A percentile compares a stretch with the other conserved stretches of the same genome.
Evolutionary conservation across 2,797 vertebrate species (phyloP).

Genomic region (Chelonia mydas): DNA sequence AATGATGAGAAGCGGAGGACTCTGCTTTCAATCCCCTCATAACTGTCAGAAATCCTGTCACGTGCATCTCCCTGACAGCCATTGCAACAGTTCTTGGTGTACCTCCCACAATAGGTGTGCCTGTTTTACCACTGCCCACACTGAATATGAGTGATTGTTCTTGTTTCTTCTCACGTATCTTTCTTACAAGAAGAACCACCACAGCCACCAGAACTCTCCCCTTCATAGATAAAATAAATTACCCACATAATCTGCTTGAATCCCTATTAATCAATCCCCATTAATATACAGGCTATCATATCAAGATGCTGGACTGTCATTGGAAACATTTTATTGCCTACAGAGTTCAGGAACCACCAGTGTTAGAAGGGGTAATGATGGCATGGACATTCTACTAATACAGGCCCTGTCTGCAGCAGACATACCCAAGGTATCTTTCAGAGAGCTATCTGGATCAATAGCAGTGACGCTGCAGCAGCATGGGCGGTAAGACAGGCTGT

Average conservation of each 20-base stretch:
- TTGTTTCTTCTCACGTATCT: not conserved
- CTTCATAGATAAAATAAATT: not conserved
- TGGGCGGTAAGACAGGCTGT: not conserved
- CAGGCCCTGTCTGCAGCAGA: not conserved
- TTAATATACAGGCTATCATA: fast-evolving
- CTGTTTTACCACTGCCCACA: not conserved
- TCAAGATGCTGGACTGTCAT: not conserved
- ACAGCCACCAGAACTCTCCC: not conserved
- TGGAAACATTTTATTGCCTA: not conserved
- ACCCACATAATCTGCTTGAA: not conserved
- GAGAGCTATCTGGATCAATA: not conserved
- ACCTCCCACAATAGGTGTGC: not conserved
- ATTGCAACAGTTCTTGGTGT: not conserved
- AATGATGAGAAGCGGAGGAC: fast-evolving
- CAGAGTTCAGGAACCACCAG: not conserved
- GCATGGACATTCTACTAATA: not conserved
- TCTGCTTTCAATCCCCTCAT: fast-evolving
- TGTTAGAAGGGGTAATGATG: fast-evolving
- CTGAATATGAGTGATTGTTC: not conserved
- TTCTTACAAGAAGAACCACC: not conserved
- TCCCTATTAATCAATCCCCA: too few relatives aligned
- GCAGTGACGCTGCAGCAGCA: not conserved
- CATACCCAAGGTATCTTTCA: not conserved
- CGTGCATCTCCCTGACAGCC: fast-evolving
- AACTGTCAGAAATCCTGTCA: fast-evolving